Percentiles rank a stretch among this genome's conserved stretches.
Conservation (phyloP, 2,797 vertebrate genomes). For the Phyllotis vaccarum region DNA sequence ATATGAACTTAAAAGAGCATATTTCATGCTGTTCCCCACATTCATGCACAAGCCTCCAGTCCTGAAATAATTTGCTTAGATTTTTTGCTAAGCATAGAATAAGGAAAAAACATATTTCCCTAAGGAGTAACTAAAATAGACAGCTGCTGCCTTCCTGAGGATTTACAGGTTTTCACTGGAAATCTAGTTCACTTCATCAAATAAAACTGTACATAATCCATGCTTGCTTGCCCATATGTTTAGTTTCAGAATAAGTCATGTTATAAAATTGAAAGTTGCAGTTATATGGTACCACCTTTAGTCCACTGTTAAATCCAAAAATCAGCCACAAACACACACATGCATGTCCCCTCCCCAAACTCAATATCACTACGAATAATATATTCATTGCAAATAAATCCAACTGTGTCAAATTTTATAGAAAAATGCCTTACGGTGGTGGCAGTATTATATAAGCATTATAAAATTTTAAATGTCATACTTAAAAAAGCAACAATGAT, state of each 20-base stretch:
- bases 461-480: not conserved
- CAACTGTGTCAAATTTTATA: not conserved
- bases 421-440: not conserved
- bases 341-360: not conserved
- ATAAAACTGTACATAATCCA: not conserved
- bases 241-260: not conserved
- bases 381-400: not conserved
- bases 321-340: not conserved
- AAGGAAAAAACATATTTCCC: not conserved
- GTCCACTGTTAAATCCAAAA: not conserved
- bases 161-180: constrained; percentile 45
- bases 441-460: not conserved
- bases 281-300: not conserved
- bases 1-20: constrained; percentile 39
- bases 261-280: not conserved
- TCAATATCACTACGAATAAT: not conserved
- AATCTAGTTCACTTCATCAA: constrained; percentile 20
- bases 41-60: not conserved
- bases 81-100: constrained; percentile 42
- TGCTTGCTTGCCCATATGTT: not conserved
- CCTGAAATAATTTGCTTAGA: constrained; percentile 69
- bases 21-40: constrained; percentile 26
- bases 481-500: not conserved
- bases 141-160: not conserved
- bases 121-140: constrained; percentile 47